Base-by-base conservation (phyloP, 2,113 vertebrate species). In the Crotophaga sulcirostris region DNA sequence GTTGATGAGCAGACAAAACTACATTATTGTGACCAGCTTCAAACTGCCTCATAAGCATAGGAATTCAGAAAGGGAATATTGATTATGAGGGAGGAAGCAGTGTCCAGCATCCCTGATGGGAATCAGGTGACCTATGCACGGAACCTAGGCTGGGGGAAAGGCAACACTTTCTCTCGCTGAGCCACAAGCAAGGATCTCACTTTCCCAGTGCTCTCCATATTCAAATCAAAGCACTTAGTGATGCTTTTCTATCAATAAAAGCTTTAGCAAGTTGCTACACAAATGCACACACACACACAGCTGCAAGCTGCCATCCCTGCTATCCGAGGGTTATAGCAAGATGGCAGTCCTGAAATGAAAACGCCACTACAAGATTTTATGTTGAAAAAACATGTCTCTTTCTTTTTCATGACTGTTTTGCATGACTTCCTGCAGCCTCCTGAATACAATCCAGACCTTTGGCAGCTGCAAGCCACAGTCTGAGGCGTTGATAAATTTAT, bases 1-100 rank as follows among this genome's bases (percentile, higher is more conserved):
- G 13, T 20, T 47, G 28, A 29, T 42, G 26, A 81, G 36, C n/a
- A 23, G 29, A 14, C 26, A 59, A 74, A 88, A 69, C 26, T 25
- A 0, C 40, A 33, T 40, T 16, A 28, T 31, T 2, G 3, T 34
- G 23, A 69, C 1, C 0, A 2, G 1, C 19, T 72, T 85, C 68
- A 81, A 67, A 38, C 11, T 55, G 26, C 8, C 26, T 67, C 2
- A 0, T 47, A 84, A 67, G 8, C 28, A 23, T 3, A 11, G 31
- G 14, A 59, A 67, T 75, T 68, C 44, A 67, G 66, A 59, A 81
- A 34, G 16, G 18, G 19, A 83, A 21, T 51, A 29, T 5, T 1
- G 2, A 6, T n/a, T 52, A 23, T 36, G 36, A 82, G 29, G 91
- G 26, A 66, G 9, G 42, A 83, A 91, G 28, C 1, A 1, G 10